These are phyloP conservation scores for Halictus ligatus DNA, from an alignment of 2,888 invertebrate genomes.

Conservation along the genomic window DNA sequence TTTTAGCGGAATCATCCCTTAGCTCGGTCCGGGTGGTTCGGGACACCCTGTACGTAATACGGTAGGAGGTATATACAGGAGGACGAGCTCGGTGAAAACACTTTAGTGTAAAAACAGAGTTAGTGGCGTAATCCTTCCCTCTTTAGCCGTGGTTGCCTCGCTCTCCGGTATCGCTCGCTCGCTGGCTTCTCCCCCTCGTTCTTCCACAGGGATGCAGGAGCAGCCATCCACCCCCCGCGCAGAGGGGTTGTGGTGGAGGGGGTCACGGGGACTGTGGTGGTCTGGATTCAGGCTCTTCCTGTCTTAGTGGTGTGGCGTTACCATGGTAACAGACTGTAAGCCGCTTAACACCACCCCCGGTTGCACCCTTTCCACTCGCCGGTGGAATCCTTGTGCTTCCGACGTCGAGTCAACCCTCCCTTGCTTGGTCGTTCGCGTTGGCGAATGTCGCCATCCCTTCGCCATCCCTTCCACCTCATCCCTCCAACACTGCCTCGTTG, in stretches of 20 bases:
- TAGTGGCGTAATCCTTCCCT: constrained; percentile 77
- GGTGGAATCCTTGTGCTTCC: constrained; percentile 67
- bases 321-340: constrained; percentile 83
- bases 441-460: constrained; percentile 61
- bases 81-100: constrained; percentile 70
- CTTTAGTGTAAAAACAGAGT: constrained; percentile 78
- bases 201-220: constrained; percentile 52
- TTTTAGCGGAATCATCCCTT: background rate
- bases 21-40: background rate
- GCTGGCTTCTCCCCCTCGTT: constrained; percentile 36
- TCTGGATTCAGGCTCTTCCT: constrained; percentile 74
- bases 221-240: constrained; percentile 40
- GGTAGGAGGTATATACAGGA: background rate
- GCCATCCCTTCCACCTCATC: constrained; percentile 26
- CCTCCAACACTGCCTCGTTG: constrained; percentile 31
- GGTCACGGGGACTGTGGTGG: constrained; percentile 64
- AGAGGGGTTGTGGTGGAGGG: constrained; percentile 8
- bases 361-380: constrained; percentile 59
- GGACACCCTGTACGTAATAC: background rate
- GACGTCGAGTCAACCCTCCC: constrained; percentile 70
- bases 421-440: constrained; percentile 41
- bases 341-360: constrained; percentile 81
- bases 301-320: constrained; percentile 81
- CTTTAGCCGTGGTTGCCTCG: constrained; percentile 30
- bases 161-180: constrained; percentile 23